A percentile compares a stretch with the other conserved stretches of the same genome.
Conservation (phyloP, 2,113 vertebrate species). For the Pollimyrus isidori region DNA sequence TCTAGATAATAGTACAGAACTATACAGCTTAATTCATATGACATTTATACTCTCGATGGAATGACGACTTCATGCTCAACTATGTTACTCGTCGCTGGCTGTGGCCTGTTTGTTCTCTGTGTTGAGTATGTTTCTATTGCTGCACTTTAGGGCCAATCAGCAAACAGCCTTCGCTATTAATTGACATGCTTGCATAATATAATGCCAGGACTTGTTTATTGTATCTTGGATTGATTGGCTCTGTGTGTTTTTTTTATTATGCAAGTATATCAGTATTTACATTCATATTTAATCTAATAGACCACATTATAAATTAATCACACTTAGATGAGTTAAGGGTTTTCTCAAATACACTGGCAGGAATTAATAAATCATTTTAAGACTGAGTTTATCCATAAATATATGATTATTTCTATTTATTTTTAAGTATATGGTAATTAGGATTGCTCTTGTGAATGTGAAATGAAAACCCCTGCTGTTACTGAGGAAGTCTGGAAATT, state of each 20-base stretch:
- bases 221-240: neutral
- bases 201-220: neutral
- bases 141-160: neutral
- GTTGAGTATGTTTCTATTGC: neutral
- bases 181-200: neutral
- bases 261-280: neutral
- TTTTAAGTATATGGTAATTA: neutral
- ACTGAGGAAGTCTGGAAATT: neutral
- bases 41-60: neutral
- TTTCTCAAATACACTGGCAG: neutral
- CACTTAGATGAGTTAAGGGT: neutral
- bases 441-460: neutral
- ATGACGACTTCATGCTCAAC: neutral
- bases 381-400: neutral
- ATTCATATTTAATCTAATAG: neutral
- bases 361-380: constrained; percentile 1
- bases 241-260: neutral
- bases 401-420: neutral
- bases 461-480: neutral
- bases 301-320: neutral
- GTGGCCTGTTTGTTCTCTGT: neutral
- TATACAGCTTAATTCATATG: neutral
- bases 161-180: neutral
- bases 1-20: neutral
- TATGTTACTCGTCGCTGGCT: neutral